Evolutionary conservation across 2,113 vertebrate species (phyloP).

Genomic region (Elephas maximus): DNA sequence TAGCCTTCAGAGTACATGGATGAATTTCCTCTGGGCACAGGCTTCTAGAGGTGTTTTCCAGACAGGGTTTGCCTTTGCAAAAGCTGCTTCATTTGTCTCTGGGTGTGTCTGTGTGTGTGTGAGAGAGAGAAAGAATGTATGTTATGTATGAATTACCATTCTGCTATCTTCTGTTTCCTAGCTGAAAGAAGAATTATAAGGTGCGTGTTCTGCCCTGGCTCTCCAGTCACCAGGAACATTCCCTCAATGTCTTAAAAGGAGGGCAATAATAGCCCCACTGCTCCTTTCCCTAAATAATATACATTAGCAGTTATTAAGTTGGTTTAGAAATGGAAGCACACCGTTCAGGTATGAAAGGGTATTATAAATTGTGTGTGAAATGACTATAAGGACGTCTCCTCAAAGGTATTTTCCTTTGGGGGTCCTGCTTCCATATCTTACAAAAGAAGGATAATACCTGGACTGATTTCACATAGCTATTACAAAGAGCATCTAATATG

Average conservation of each 20-base stretch:
- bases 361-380: background rate
- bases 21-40: background rate
- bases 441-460: slow-evolving; percentile 41
- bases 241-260: background rate
- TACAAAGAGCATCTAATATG: slow-evolving; percentile 70
- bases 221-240: background rate
- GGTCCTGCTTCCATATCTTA: background rate
- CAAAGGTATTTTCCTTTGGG: slow-evolving; percentile 58
- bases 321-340: background rate
- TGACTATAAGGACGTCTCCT: background rate
- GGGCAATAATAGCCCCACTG: background rate
- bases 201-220: background rate
- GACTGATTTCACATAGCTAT: slow-evolving; percentile 54
- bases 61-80: background rate
- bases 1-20: background rate
- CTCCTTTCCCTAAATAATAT: slow-evolving; percentile 25
- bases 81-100: background rate
- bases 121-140: background rate
- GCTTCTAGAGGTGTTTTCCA: background rate
- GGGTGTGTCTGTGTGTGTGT: background rate
- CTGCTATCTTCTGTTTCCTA: background rate
- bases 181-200: background rate
- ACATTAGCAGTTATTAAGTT: slow-evolving; percentile 38
- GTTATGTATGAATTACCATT: background rate
- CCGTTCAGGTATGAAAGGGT: background rate